Evolutionary conservation across 2,113 vertebrate species (phyloP), one percentile per base, ranked within the genome.

Genomic region (Platysteira castanea): DNA sequence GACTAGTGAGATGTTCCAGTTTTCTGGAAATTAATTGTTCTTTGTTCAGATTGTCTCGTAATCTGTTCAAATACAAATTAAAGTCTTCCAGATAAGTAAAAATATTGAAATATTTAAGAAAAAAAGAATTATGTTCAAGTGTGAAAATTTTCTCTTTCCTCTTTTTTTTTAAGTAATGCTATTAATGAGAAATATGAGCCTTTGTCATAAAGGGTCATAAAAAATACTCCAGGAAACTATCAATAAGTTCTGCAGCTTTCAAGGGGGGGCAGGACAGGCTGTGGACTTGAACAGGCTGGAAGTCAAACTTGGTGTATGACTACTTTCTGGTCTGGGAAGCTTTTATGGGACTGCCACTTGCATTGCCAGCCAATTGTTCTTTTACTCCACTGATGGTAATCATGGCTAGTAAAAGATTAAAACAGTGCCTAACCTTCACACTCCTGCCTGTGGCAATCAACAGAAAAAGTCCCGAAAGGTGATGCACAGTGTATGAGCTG

Each of bases 401-500:
- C 95, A 67, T 18, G 74, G 53, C 59, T 93, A 80, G 86, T 63
- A 54, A 79, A 91, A 95, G 93, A 95, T 93, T 91, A 93, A 95
- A 97, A 84, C 37, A n/a, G 54, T 96, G 53, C 73, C 75, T 94
- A 86, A 95, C 96, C 92, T 86, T 95, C 87, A 35, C 59, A 44
- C 50, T 56, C 30, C 65, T 88, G 59, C 41, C 68, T 80, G 59
- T 31, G 3, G 2, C 30, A 84, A 79, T 77, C 90, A 83, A 59
- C 54, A 75, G 61, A 33, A 82, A 77, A 86, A 80, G 39, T 67
- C 37, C 59, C 42, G 9, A 74, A 52, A 75, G 37, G 35, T n/a
- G 44, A 85, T n/a, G 75, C 70, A 31, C 15, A 6, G 31, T 28
- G 26, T 88, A 77, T 83, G 89, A 91, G 47, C 42, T 84, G 84